A percentile compares a stretch with the other conserved stretches of the same genome.
These are phyloP conservation scores for Gorsachius goisagi DNA, from an alignment of 2,113 vertebrate genomes.

Conservation along the genomic window DNA sequence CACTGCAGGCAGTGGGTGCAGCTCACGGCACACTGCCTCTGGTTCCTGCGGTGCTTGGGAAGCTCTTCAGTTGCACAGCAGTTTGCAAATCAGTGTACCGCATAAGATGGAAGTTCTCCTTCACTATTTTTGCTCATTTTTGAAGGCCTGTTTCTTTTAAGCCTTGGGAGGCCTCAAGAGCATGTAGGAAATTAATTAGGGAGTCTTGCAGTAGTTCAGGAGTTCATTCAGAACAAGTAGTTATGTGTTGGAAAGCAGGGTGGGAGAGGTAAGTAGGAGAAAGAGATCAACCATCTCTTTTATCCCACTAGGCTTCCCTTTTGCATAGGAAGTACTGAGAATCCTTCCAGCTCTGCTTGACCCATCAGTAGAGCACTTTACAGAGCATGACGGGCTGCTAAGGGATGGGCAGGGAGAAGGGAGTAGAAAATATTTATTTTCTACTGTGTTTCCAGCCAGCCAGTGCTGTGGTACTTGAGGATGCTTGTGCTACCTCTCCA, in stretches of 20 bases:
- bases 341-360: not conserved
- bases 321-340: not conserved
- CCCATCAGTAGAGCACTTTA: not conserved
- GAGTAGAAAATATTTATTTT: not conserved
- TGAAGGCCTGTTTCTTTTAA: not conserved
- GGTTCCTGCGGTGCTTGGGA: not conserved
- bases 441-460: not conserved
- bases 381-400: not conserved
- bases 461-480: not conserved
- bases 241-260: not conserved
- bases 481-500: not conserved
- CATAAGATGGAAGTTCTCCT: not conserved
- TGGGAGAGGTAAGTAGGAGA: not conserved
- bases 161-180: not conserved
- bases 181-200: slow-evolving; percentile 3
- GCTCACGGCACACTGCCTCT: not conserved
- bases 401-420: not conserved
- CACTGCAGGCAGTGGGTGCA: too few species aligned
- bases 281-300: not conserved
- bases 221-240: not conserved
- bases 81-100: not conserved
- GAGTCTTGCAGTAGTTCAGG: not conserved
- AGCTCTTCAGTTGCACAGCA: not conserved
- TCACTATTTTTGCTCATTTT: not conserved
- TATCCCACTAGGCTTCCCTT: not conserved